Evolutionary conservation across 1,140 invertebrate species (phyloP).

Genomic region (Zaprionus ghesquierei): DNA sequence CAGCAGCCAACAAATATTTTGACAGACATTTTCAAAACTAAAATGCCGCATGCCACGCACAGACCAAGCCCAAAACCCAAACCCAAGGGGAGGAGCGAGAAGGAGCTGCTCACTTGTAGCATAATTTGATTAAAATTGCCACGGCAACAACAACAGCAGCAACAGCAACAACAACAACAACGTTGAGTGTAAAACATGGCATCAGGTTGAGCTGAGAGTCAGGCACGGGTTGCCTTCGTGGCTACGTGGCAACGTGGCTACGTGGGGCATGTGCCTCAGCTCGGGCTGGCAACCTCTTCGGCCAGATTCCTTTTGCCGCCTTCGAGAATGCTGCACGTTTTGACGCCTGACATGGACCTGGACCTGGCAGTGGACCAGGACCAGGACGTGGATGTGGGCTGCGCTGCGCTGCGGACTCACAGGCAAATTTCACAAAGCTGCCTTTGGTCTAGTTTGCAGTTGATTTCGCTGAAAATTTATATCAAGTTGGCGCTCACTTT

Average conservation of each 20-base stretch:
- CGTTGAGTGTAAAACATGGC: conserved; percentile 12
- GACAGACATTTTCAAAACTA: conserved; percentile 58
- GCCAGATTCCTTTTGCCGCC: conserved; percentile 27
- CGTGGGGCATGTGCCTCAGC: not conserved
- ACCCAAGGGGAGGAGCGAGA: not conserved
- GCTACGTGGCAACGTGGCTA: not conserved
- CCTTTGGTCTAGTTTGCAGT: not conserved
- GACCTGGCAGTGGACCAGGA: not conserved
- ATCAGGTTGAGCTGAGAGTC: conserved; percentile 4
- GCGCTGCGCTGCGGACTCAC: too few species aligned
- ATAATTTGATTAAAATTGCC: conserved; percentile 77
- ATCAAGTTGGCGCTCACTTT: not conserved
- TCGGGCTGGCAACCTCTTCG: too few species aligned
- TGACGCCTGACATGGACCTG: not conserved
- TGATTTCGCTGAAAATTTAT: not conserved
- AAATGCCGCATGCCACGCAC: conserved; percentile 59
- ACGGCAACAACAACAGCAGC: conserved; percentile 13
- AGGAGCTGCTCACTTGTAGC: conserved; percentile 38
- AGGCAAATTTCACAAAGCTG: not conserved
- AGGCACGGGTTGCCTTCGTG: not conserved
- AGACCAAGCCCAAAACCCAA: conserved; percentile 1
- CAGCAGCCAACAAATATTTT: conserved; percentile 42
- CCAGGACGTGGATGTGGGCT: not conserved
- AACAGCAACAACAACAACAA: conserved; percentile 13
- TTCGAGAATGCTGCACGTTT: conserved; percentile 36